Conservation (phyloP, 2,113 vertebrate genomes). For the Paralichthys olivaceus region DNA sequence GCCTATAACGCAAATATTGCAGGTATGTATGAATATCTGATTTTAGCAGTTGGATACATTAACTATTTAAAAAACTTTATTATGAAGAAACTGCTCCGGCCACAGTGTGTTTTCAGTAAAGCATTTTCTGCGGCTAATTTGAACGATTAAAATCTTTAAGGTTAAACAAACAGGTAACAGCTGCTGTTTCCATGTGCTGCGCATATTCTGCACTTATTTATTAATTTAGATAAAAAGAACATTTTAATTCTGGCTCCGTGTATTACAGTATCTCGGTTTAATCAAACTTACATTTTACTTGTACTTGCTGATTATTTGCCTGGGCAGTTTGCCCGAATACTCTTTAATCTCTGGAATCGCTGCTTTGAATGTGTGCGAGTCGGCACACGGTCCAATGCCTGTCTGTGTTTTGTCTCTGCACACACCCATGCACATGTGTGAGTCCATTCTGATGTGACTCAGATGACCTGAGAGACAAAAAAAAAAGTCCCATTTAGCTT, state of each 20-base stretch:
- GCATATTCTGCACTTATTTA: background rate
- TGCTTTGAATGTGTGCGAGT: conserved; percentile 7
- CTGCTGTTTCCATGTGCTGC: background rate
- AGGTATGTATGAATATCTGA: background rate
- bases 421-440: background rate
- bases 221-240: background rate
- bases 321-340: background rate
- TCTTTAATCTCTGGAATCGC: conserved; percentile 18
- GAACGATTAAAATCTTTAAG: background rate
- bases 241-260: conserved; percentile 18
- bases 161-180: background rate
- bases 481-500: conserved; percentile 63
- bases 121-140: background rate
- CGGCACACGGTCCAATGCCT: no score
- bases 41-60: no score
- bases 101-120: background rate
- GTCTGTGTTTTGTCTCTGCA: conserved; percentile 24
- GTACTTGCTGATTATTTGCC: conserved; percentile 21
- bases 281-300: conserved; percentile 14
- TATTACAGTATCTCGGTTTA: conserved; percentile 1
- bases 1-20: background rate
- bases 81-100: no score
- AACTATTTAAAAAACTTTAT: no score
- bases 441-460: conserved; percentile 18
- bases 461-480: conserved; percentile 62